Evolutionary conservation across 1,140 invertebrate species (phyloP), one percentile per base, ranked within the genome.

Genomic region (Leguminivora glycinivorella): DNA sequence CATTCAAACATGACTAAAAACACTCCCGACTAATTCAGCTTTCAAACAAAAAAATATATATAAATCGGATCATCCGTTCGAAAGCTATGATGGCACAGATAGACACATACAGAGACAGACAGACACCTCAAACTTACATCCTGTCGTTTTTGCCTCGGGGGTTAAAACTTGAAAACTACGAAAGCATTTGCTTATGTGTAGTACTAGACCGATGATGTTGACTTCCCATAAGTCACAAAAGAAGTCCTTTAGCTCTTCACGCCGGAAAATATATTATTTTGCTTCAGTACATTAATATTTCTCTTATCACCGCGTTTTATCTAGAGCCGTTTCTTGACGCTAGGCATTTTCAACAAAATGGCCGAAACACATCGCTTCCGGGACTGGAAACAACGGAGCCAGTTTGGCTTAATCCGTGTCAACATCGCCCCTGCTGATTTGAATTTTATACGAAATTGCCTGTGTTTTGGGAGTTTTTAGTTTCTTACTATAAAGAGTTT

Each of bases 361-460:
- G 47, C 47, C 47, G 19, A 52, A 52, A 52, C 47, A 52, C 47
- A 52, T 52, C 22, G 47, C 47, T 47, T 47, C 43, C 47, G 47
- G 47, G 6, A 22, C 47, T 52, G 17, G 17, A 52, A 52, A 52
- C 47, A 22, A 52, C 47, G 19, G 47, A 52, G 17, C 19, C 47
- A 52, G 17, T 52, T 47, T 22, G 47, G 47, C 47, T 22, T 22
- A 52, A 52, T 52, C 47, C 19, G 6, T 22, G 47, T 19, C 47
- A 52, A 52, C 47, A 52, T 22, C 19, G 19, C 10, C 10, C 22
- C 47, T 52, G 19, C 47, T 52, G 40, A 43, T 43, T 52, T 52
- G 47, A 52, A 52, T 52, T 22, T 52, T 52, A 52, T 52, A 9
- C 47, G 17, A 19, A 10, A 19, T 22, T 19, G 17, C 9, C 17